A percentile compares a stretch with the other conserved stretches of the same genome.
phyloP scores from a whole-genome alignment of 2,113 vertebrate genomes.

The Xenopus tropicalis region UCB_Xtro_10.0 CM004445.2:43083001-43083500 shows the following conservation, averaged over 20 bases:
- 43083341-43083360: conserved; percentile 99
- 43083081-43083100: conserved; percentile 92
- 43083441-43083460: background rate
- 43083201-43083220: conserved; percentile 91
- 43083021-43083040: conserved; percentile 83
- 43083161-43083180: conserved; percentile 87
- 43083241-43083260: conserved; percentile 91
- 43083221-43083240: conserved; percentile 94
- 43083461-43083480: background rate
- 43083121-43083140: conserved; percentile 96
- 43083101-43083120: conserved; percentile 81
- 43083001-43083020: conserved; percentile 81
- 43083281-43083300: conserved; percentile 95
- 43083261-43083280: conserved; percentile 93
- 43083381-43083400: conserved; percentile 57
- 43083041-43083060: conserved; percentile 82
- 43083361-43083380: conserved; percentile 66
- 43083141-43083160: conserved; percentile 98
- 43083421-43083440: background rate
- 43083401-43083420: conserved; percentile 43
- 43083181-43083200: conserved; percentile 94
- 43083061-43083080: conserved; percentile 85
- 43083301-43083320: conserved; percentile 96
- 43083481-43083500: background rate
- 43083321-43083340: conserved; percentile 98